Base-by-base conservation (phyloP, 2,113 vertebrate species). In the Elgaria multicarinata region DNA sequence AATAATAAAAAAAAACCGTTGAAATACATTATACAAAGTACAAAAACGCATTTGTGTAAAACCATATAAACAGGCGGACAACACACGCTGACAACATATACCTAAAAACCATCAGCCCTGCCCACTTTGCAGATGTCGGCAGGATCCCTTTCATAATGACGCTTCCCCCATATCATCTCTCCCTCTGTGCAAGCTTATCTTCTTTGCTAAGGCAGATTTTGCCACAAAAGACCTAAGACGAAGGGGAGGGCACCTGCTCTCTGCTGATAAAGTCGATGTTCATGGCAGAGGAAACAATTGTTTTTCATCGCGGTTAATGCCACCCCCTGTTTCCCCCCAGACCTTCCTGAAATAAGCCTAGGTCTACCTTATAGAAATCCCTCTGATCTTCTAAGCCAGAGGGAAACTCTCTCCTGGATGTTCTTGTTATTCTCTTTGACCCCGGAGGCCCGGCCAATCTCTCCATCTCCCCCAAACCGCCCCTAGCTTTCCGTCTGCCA, bases 401-500 rank as follows among this genome's bases (percentile, higher is more conserved):
- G 39, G 80, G 28, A 3, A 87, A 86, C 67, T 62, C 44, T 39
- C 36, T 44, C 7, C 4, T 90, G 24, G 62, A 20, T 28, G 36
- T 83, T 31, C 28, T 74, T 83, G n/a, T 4, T 76, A 6, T 50
- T 90, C 74, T n/a, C 33, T 58, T 72, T 44, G 72, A 85, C 44
- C 42, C 91, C 6, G 58, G 84, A 75, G 86, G 72, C 33, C 66
- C 69, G 75, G 4, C 0, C 74, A 88, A 67, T 0, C 33, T 53
- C 76, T 16, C 82, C 62, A 64, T 26, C 44, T 80, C 42, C 50
- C 91, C 55, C 89, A 50, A 28, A 50, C 91, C 44, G 31, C 24
- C 69, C 8, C 81, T 90, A 89, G 87, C 86, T 75, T 39, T 79
- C 58, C 84, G 2, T 0, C 87, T 90, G 81, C 83, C 92, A 93